Conservation (phyloP, 2,113 vertebrate genomes). For the Phoenicopterus ruber region DNA sequence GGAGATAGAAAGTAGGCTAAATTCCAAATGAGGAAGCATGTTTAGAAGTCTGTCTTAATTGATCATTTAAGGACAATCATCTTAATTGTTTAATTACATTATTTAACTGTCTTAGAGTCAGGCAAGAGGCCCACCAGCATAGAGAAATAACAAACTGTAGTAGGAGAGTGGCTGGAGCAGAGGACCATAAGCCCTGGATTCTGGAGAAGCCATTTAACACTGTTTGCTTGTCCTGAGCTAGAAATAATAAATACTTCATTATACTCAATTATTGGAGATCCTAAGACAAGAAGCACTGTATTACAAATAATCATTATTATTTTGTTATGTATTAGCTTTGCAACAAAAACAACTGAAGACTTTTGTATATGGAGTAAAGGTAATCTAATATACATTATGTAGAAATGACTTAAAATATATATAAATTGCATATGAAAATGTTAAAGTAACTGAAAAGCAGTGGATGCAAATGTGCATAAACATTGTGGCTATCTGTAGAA, state of each 20-base stretch:
- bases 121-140: constrained; percentile 62
- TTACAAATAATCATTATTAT: constrained; percentile 53
- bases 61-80: constrained; percentile 61
- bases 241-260: constrained; percentile 66
- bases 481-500: not conserved
- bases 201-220: constrained; percentile 48
- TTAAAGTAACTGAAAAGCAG: not conserved
- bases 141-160: constrained; percentile 65
- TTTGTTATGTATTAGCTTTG: constrained; percentile 18
- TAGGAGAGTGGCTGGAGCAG: constrained; percentile 22
- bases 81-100: constrained; percentile 65
- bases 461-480: not conserved
- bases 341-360: not conserved
- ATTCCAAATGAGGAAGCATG: constrained; percentile 44
- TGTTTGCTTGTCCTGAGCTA: constrained; percentile 60
- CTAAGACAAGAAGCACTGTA: constrained; percentile 13
- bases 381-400: not conserved
- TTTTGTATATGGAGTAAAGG: not conserved
- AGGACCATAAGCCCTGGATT: constrained; percentile 20
- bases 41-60: constrained; percentile 64
- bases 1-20: constrained; percentile 37
- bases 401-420: not conserved
- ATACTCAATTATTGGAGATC: constrained; percentile 37
- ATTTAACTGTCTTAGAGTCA: constrained; percentile 57
- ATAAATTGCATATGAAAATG: not conserved